Base-by-base conservation (phyloP, 2,797 vertebrate species). In the Allobates femoralis region DNA sequence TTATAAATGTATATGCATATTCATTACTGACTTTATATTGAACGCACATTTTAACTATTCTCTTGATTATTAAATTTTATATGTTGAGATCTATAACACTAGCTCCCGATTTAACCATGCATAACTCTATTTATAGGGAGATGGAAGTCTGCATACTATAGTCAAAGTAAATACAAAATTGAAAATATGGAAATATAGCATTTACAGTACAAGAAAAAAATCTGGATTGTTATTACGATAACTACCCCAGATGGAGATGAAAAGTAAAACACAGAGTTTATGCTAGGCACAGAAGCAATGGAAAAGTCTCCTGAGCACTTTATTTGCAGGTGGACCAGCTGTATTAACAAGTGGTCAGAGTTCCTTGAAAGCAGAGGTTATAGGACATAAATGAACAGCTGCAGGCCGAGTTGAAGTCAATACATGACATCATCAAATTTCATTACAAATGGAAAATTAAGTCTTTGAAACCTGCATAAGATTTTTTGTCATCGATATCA, bases 321-420 rank as follows among this genome's bases (percentile, higher is more conserved):
- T 37, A 71, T 71, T 51, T 41, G 55, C 81, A 83, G 81, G 81
- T 83, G 69, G 69, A 83, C 53, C 81, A 83, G 81, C 81, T 83
- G 81, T 60, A 62, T 71, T 83, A 83, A 83, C 81, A 83, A 83
- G 69, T 83, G 81, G 28, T 69, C 81, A 60, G 69, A 83, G 81
- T 83, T 74, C 81, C 58, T 74, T 74, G 53, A 46, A 83, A 37
- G 71, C 81, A 83, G 81, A 74, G 67, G 81, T 60, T 83, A 75
- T 55, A 62, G 55, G 32, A 19, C 28, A 74, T 56, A 83, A 73
- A 83, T 28, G 51, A 83, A 83, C 81, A 83, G 67, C 81, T 83
- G 81, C 69, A 75, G 34, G 32, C 21, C 23, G 55, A 74, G n/a
- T 28, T 62, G 81, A 62, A 75, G 81, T 83, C 81, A 83, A 83